Conservation (phyloP, 2,888 invertebrate species). For the Tetranychus piercei region DNA sequence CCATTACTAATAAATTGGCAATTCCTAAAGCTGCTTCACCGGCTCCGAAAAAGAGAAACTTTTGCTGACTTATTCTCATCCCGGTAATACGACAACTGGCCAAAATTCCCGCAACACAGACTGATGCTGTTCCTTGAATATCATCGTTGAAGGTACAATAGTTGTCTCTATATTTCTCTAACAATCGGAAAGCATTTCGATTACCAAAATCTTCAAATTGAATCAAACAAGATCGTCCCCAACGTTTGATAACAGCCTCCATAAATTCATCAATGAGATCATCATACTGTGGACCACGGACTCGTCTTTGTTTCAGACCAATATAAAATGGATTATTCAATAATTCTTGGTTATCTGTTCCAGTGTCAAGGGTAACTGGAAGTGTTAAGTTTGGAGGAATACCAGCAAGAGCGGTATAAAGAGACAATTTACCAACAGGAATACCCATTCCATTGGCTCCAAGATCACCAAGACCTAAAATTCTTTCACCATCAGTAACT, state of each 20-base stretch:
- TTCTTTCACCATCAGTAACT: slow-evolving; percentile 72
- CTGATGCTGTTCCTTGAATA: slow-evolving; percentile 66
- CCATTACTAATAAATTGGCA: slow-evolving; percentile 72
- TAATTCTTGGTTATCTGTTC: slow-evolving; percentile 70
- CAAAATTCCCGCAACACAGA: slow-evolving; percentile 80
- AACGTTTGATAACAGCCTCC: slow-evolving; percentile 55
- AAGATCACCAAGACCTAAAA: slow-evolving; percentile 87
- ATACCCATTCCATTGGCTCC: slow-evolving; percentile 98
- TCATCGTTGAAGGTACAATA: slow-evolving; percentile 98
- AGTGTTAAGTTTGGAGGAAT: slow-evolving; percentile 86
- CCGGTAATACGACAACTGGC: slow-evolving; percentile 67
- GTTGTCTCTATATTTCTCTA: slow-evolving; percentile 66
- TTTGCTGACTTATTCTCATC: slow-evolving; percentile 60
- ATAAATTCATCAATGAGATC: slow-evolving; percentile 93
- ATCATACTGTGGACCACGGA: slow-evolving; percentile 67
- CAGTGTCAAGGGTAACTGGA: slow-evolving; percentile 82
- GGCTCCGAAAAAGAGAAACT: slow-evolving; percentile 82
- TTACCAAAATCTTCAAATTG: slow-evolving; percentile 98
- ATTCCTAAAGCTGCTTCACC: slow-evolving; percentile 93
- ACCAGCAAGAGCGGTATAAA: slow-evolving; percentile 92
- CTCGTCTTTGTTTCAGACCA: slow-evolving; percentile 65
- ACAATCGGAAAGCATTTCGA: slow-evolving; percentile 77
- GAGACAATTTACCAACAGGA: slow-evolving; percentile 83
- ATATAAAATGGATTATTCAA: slow-evolving; percentile 86
- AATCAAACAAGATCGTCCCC: slow-evolving; percentile 38